Percentiles rank a stretch among this genome's conserved stretches.
Conservation (phyloP, 2,888 invertebrate genomes). For the Netelia fuscicornis region DNA sequence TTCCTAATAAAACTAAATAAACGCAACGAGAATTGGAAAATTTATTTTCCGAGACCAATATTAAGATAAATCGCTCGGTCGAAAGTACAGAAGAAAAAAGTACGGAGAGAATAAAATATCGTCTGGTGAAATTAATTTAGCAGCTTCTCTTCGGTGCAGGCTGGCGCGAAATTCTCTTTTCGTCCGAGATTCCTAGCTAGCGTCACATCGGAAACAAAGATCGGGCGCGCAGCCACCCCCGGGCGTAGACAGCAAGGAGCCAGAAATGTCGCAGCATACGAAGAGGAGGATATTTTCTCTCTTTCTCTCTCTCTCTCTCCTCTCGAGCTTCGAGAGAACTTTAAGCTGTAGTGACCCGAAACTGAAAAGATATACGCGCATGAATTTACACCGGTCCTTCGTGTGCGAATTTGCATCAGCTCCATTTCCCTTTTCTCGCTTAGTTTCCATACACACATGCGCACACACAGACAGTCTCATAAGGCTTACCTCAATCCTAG, state of each 20-base stretch:
- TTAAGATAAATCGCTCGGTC: background rate
- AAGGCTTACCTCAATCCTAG: too few relatives aligned
- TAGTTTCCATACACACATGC: background rate
- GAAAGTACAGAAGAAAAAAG: background rate
- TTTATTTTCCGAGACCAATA: background rate
- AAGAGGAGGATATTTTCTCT: constrained; percentile 38
- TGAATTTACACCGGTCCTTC: constrained; percentile 56
- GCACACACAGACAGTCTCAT: background rate
- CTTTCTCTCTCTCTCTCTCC: constrained; percentile 13
- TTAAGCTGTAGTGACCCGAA: background rate
- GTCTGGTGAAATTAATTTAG: constrained; percentile 39
- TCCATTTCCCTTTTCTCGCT: too few relatives aligned
- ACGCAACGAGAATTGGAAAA: background rate
- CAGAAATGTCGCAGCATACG: constrained; percentile 62
- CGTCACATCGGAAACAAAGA: constrained; percentile 9
- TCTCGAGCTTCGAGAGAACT: too few relatives aligned
- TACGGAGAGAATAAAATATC: constrained; percentile 14
- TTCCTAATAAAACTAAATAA: background rate
- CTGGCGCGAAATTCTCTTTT: constrained; percentile 30
- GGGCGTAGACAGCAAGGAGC: constrained; percentile 58
- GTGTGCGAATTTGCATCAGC: background rate
- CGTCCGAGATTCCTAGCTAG: background rate
- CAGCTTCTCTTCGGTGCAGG: background rate
- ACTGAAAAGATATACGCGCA: constrained; percentile 34
- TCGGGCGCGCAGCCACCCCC: constrained; percentile 31